Evolutionary conservation across 2,113 vertebrate genomes (phyloP).

Genomic region (Catharus fuscescens): DNA sequence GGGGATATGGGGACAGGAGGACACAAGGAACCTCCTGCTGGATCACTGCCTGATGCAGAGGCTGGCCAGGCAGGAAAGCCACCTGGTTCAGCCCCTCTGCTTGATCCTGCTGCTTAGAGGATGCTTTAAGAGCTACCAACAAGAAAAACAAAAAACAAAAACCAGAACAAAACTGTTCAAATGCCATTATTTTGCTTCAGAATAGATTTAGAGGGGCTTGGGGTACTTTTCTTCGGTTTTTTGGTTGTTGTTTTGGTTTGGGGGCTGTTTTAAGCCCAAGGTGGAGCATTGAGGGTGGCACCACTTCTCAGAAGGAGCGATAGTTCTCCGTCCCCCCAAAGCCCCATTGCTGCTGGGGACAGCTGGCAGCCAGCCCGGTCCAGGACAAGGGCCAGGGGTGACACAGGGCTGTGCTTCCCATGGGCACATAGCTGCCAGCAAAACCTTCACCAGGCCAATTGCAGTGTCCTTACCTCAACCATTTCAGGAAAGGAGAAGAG

Average conservation of each 20-base stretch:
- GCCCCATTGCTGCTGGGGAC: accelerated
- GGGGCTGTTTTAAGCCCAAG: neutral
- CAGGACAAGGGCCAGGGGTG: neutral
- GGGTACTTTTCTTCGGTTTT: neutral
- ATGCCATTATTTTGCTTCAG: neutral
- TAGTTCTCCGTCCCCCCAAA: accelerated
- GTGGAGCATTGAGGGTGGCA: neutral
- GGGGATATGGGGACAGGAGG: neutral
- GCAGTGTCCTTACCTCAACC: neutral
- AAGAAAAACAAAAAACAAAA: neutral
- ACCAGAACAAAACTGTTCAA: neutral
- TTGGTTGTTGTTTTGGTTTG: neutral
- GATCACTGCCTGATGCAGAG: accelerated
- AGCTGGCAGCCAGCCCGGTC: neutral
- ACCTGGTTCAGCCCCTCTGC: accelerated
- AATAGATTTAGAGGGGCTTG: neutral
- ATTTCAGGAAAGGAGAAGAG: neutral
- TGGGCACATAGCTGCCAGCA: accelerated
- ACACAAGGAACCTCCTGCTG: neutral
- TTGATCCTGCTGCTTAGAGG: too few relatives aligned
- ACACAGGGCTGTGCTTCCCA: neutral
- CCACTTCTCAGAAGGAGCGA: accelerated
- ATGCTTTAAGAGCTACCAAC: accelerated
- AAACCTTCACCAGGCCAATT: accelerated
- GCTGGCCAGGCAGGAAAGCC: neutral